These are phyloP conservation scores for Mus caroli DNA, from an alignment of 2,797 vertebrate species.

Conservation along the genomic window DNA sequence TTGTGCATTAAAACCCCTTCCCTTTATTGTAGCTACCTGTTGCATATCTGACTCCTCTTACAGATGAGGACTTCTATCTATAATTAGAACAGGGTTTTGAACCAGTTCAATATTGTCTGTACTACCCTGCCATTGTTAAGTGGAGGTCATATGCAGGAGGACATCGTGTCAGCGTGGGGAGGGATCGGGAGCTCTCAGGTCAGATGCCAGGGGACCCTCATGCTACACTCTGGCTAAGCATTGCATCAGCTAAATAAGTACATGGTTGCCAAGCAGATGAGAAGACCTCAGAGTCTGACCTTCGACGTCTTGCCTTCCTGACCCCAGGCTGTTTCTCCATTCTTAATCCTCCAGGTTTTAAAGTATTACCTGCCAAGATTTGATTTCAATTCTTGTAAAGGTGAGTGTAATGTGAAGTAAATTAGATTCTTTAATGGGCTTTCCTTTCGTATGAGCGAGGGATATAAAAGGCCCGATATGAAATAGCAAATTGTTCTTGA, in stretches of 20 bases:
- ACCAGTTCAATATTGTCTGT: not conserved
- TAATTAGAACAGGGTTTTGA: not conserved
- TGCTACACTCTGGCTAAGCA: fast-evolving
- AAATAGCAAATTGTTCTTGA: constrained; percentile 87
- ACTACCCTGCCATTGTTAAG: fast-evolving
- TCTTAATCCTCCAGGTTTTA: not conserved
- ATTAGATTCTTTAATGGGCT: constrained; percentile 84
- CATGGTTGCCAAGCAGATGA: not conserved
- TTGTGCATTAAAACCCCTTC: not conserved
- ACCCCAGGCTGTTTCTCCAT: not conserved
- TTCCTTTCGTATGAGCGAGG: constrained; percentile 82
- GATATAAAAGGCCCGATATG: constrained; percentile 83
- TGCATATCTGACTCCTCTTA: not conserved
- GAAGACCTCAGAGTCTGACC: not conserved
- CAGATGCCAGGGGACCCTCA: not conserved
- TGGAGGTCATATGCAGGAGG: fast-evolving
- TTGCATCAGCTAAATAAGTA: fast-evolving
- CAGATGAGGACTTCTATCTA: not conserved
- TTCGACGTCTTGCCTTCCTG: too few relatives aligned
- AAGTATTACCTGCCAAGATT: not conserved
- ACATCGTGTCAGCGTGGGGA: fast-evolving
- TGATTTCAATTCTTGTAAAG: constrained; percentile 71
- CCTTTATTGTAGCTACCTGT: not conserved
- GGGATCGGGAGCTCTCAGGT: not conserved
- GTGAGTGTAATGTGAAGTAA: constrained; percentile 70